Evolutionary conservation across 1,140 invertebrate species (phyloP).

Genomic region (Palaemon carinicauda): DNA sequence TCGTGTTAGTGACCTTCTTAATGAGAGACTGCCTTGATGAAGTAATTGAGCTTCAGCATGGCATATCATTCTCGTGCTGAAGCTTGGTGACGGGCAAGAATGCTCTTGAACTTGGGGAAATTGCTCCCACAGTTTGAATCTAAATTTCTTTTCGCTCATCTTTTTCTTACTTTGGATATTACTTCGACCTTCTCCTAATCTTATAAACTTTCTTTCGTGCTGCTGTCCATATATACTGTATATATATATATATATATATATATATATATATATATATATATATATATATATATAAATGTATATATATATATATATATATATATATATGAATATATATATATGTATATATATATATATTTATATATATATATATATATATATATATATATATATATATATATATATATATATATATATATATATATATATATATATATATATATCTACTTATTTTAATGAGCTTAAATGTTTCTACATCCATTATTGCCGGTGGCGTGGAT

Average conservation of each 20-base stretch:
- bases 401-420: not conserved
- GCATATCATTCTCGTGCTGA: too few species aligned
- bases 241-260: not conserved
- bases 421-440: not conserved
- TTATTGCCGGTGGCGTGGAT: too few species aligned
- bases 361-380: conserved; percentile 1
- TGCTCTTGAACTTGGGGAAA: too few species aligned
- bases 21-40: too few species aligned
- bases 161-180: too few species aligned
- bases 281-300: not conserved
- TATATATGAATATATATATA: not conserved
- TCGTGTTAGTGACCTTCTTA: too few species aligned
- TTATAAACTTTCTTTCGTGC: too few species aligned
- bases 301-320: not conserved
- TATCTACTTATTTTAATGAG: not conserved
- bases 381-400: conserved; percentile 8
- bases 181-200: too few species aligned
- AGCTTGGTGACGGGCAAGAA: too few species aligned
- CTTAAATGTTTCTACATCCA: not conserved
- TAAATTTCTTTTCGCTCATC: too few species aligned
- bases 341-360: conserved; percentile 1
- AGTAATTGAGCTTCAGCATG: too few species aligned
- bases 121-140: too few species aligned
- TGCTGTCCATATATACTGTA: not conserved
- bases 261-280: not conserved